These are phyloP conservation scores for Phasianus colchicus DNA, from an alignment of 2,113 vertebrate species.

Conservation along the genomic window DNA sequence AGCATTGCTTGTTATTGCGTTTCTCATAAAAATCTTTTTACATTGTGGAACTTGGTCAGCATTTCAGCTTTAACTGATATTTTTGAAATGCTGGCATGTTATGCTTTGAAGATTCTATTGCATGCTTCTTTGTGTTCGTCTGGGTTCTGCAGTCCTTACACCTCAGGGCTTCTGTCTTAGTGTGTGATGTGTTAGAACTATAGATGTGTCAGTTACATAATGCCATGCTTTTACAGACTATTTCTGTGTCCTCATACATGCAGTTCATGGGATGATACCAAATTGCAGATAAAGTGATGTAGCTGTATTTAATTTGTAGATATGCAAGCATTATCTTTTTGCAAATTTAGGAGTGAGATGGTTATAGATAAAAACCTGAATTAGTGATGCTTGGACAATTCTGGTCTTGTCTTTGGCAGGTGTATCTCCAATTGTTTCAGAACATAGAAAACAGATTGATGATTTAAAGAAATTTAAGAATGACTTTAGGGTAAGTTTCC, in stretches of 20 bases:
- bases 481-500: constrained; percentile 95
- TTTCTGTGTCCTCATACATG: background rate
- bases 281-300: background rate
- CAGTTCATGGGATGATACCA: background rate
- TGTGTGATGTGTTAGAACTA: background rate
- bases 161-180: constrained; percentile 34
- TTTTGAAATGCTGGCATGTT: background rate
- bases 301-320: background rate
- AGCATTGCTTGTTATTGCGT: background rate
- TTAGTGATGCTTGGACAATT: constrained; percentile 9
- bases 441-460: constrained; percentile 98
- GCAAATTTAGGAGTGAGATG: background rate
- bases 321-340: background rate
- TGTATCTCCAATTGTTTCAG: constrained; percentile 88
- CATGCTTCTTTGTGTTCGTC: background rate
- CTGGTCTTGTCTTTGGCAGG: constrained; percentile 77
- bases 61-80: background rate
- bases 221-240: background rate
- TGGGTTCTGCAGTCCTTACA: constrained; percentile 22
- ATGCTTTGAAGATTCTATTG: background rate
- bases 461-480: constrained; percentile 99
- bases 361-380: background rate
- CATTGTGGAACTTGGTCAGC: background rate
- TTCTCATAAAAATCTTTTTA: background rate
- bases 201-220: constrained; percentile 16